A percentile compares a stretch with the other conserved stretches of the same genome.
These are phyloP conservation scores for Amazona guildingii DNA, from an alignment of 2,113 vertebrate species.

Conservation along the genomic window DNA sequence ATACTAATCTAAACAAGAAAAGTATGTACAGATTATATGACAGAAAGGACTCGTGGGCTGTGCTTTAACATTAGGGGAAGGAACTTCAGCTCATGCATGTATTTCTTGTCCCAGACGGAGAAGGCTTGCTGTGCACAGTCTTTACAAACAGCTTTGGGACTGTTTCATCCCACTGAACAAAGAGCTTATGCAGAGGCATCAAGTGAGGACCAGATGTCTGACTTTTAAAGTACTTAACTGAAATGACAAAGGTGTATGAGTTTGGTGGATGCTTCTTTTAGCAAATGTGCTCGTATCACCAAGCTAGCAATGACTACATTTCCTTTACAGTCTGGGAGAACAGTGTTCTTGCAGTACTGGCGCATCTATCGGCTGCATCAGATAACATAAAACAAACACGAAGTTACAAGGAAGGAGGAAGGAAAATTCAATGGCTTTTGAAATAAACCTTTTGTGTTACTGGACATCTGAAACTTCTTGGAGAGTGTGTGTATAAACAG, in stretches of 20 bases:
- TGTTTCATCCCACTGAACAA: background rate
- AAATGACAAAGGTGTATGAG: constrained; percentile 6
- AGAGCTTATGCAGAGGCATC: background rate
- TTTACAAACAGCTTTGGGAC: background rate
- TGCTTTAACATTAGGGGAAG: background rate
- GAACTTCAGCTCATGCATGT: background rate
- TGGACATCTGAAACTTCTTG: background rate
- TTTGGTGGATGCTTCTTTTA: constrained; percentile 23
- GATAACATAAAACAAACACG: background rate
- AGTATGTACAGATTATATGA: background rate
- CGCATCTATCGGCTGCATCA: background rate
- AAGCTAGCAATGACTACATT: constrained; percentile 1
- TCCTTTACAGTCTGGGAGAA: constrained; percentile 29
- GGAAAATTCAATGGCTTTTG: background rate
- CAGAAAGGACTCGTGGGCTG: background rate
- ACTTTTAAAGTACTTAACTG: constrained; percentile 5
- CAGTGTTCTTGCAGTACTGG: background rate
- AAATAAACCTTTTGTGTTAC: background rate
- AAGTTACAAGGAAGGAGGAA: background rate
- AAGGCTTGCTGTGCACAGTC: background rate
- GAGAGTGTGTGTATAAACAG: background rate
- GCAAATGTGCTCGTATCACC: background rate
- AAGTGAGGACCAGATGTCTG: constrained; percentile 35
- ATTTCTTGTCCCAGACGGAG: background rate
- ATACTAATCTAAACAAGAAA: background rate